Base-by-base conservation (phyloP, 1,140 invertebrate genomes). In the Chionoecetes opilio region DNA sequence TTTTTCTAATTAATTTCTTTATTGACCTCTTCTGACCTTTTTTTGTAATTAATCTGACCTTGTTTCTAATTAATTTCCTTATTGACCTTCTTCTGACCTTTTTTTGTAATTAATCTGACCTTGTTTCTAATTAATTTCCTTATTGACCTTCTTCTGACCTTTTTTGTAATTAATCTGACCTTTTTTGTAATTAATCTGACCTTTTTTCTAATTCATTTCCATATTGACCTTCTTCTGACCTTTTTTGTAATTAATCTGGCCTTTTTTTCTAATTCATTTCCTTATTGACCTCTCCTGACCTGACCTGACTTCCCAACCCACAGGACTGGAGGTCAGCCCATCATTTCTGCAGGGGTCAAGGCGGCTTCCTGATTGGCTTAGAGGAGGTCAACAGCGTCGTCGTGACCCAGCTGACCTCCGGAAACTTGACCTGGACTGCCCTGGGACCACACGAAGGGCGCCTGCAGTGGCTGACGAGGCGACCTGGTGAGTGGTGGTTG, bases 341-440 rank as follows among this genome's bases (percentile, higher is more conserved):
- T 63, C 0, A n/a, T 2, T 93, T 93, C 92, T 93, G 92, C 82
- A 53, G 92, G 21, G 53, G 92, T 21, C 35, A 31, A 0, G 82
- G 84, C n/a, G 92, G 92, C 0, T 93, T 93, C 21, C 82, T 93
- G 46, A 53, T 9, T 14, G 46, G 21, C 11, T 14, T 9, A 53
- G 46, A 53, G 46, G 21, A 17, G 21, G 8, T 3, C 0, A 53
- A 0, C 2, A 9, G 2, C 0, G 2, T 53, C 0, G n/a, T 29
- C 0, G 46, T 86, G 37, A 32, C 37, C 26, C 75, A 93, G 41
- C 29, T 93, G 31, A 85, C 82, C 2, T 14, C 31, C 21, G 35
- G 85, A 0, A 63, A 86, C 38, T n/a, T 93, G 29, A 93, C 92
- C 17, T 93, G 92, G 92, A 93, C 92, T 17, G 92, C 92, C 0